Evolutionary conservation across 2,797 vertebrate genomes (phyloP).

Genomic region (Enteromius fasciolatus): DNA sequence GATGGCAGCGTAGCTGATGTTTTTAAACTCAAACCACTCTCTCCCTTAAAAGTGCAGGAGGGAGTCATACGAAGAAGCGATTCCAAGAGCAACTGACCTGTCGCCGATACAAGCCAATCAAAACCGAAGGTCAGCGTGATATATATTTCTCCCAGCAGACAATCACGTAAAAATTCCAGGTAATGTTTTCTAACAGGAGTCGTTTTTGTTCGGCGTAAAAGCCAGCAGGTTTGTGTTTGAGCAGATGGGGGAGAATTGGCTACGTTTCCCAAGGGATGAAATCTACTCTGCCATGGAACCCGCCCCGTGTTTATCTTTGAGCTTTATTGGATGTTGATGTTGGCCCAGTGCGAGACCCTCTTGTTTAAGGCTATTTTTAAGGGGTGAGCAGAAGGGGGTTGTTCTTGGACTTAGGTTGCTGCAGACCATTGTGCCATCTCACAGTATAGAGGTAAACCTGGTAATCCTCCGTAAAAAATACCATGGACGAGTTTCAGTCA

Average conservation of each 20-base stretch:
- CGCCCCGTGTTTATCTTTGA: slow-evolving; percentile 80
- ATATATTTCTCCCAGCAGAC: slow-evolving; percentile 44
- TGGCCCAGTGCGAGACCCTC: slow-evolving; percentile 76
- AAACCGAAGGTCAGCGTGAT: slow-evolving; percentile 45
- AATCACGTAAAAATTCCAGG: slow-evolving; percentile 57
- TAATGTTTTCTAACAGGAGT: slow-evolving; percentile 51
- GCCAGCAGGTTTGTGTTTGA: slow-evolving; percentile 80
- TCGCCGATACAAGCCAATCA: slow-evolving; percentile 30
- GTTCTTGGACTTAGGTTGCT: slow-evolving; percentile 51
- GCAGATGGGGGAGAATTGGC: slow-evolving; percentile 80
- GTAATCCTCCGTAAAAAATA: slow-evolving; percentile 45
- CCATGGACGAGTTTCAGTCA: slow-evolving; percentile 12
- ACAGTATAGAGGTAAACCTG: slow-evolving; percentile 53
- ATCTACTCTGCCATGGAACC: slow-evolving; percentile 78
- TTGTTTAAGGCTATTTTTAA: slow-evolving; percentile 78
- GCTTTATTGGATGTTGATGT: slow-evolving; percentile 84
- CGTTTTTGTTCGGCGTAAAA: slow-evolving; percentile 60
- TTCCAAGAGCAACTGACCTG: slow-evolving; percentile 39
- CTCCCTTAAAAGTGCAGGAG: slow-evolving; percentile 37
- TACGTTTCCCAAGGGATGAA: slow-evolving; percentile 76
- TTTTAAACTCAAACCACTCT: slow-evolving; percentile 49
- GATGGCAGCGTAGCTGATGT: slow-evolving; percentile 53
- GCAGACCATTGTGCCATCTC: slow-evolving; percentile 56
- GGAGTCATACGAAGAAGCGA: neutral
- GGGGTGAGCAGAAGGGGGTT: slow-evolving; percentile 62